Conservation (phyloP, 2,797 vertebrate species). For the Tachyglossus aculeatus region DNA sequence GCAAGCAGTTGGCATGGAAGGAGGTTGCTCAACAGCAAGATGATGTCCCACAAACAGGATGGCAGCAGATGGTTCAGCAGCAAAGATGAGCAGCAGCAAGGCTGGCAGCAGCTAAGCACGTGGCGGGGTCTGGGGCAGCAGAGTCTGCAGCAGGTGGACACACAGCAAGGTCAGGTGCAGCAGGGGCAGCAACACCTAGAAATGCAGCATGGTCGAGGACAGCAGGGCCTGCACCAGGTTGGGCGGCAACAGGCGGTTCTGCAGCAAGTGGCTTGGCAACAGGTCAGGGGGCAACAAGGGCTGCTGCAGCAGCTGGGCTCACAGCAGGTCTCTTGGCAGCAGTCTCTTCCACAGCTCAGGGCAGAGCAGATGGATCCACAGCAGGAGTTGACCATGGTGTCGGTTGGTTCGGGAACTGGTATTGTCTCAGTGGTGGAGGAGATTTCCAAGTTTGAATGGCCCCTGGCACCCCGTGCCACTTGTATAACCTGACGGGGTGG, state of each 20-base stretch:
- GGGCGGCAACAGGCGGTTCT: neutral
- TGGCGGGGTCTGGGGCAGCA: neutral
- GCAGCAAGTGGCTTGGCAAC: neutral
- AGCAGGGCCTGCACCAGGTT: neutral
- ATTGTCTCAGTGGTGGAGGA: too few relatives aligned
- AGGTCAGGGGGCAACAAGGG: neutral
- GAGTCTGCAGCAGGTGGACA: neutral
- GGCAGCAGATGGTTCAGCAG: neutral
- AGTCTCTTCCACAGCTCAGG: too few relatives aligned
- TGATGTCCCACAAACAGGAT: neutral
- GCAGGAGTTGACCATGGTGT: too few relatives aligned
- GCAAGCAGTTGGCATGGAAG: too few relatives aligned
- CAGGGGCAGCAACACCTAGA: neutral
- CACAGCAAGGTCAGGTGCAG: neutral
- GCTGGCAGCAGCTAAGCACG: neutral
- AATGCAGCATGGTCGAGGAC: neutral
- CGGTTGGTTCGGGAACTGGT: too few relatives aligned
- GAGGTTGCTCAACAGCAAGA: conserved; percentile 4
- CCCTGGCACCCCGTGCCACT: too few relatives aligned
- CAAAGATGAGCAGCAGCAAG: neutral
- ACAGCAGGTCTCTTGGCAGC: too few relatives aligned
- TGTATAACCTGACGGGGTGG: too few relatives aligned
- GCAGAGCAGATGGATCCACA: too few relatives aligned
- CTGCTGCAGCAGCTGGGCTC: too few relatives aligned
- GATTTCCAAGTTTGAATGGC: too few relatives aligned